phyloP scores from a whole-genome alignment of 2,797 vertebrate species.

The Enteromius afrohamiltoni region DNA sequence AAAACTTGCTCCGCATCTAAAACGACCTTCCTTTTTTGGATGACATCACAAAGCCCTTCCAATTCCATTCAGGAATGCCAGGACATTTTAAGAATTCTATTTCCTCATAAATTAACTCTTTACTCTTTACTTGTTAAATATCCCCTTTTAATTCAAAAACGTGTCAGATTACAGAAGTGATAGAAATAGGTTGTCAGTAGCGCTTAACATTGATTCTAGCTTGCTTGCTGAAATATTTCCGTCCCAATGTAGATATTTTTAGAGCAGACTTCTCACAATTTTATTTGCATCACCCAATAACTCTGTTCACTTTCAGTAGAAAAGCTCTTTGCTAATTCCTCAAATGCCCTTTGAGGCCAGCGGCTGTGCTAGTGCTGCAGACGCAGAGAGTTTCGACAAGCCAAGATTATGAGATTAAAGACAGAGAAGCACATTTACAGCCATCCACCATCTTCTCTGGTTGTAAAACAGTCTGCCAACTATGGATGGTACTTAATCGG shows the following conservation, averaged over 20 bases:
- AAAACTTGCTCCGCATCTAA: background rate
- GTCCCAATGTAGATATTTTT: background rate
- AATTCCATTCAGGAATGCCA: background rate
- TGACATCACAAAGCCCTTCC: background rate
- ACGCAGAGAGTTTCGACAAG: slow-evolving; percentile 40
- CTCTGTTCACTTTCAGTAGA: slow-evolving; percentile 3
- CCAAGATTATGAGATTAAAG: slow-evolving; percentile 51
- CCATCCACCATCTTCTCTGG: slow-evolving; percentile 35
- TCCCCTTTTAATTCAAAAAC: background rate
- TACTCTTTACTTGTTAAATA: background rate
- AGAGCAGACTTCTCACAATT: slow-evolving; percentile 11
- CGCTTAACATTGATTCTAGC: background rate
- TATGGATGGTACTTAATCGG: too few species aligned
- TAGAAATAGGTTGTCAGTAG: background rate
- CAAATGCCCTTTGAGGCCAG: slow-evolving; percentile 45
- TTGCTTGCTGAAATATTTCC: background rate
- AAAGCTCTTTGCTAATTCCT: slow-evolving; percentile 50
- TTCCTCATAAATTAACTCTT: background rate
- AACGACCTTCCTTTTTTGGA: background rate
- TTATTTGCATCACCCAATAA: slow-evolving; percentile 11
- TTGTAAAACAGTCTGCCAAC: slow-evolving; percentile 44
- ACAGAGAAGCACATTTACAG: slow-evolving; percentile 43
- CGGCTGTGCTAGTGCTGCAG: slow-evolving; percentile 16
- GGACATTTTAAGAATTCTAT: background rate
- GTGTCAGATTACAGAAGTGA: background rate